Evolutionary conservation across 2,888 invertebrate species (phyloP).

Genomic region (Ecdyonurus torrentis): DNA sequence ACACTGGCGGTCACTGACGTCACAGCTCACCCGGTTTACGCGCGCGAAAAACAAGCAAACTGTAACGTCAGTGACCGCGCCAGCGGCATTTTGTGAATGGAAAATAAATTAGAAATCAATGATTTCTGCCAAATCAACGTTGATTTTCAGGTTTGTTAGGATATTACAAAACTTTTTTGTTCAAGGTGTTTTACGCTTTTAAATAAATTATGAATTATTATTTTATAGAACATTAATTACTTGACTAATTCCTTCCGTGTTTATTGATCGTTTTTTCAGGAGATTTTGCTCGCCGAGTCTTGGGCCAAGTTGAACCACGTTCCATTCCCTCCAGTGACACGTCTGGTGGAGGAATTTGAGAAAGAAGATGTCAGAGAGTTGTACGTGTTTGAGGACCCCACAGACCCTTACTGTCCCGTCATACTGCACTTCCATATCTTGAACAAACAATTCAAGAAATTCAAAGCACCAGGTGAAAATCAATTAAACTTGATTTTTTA

Average conservation of each 20-base stretch:
- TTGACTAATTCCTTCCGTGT: background rate
- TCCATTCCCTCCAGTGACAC: constrained; percentile 27
- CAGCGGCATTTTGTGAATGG: too few relatives aligned
- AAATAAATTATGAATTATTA: background rate
- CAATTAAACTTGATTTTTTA: too few relatives aligned
- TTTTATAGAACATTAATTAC: background rate
- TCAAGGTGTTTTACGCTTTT: too few relatives aligned
- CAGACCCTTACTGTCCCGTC: constrained; percentile 25
- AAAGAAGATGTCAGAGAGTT: constrained; percentile 25
- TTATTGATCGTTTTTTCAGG: constrained; percentile 17
- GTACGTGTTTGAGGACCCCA: constrained; percentile 27
- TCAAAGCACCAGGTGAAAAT: constrained; percentile 24
- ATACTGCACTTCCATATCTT: constrained; percentile 28
- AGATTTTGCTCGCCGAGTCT: constrained; percentile 26
- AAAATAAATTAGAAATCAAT: too few relatives aligned
- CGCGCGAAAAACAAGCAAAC: too few relatives aligned
- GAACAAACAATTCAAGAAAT: constrained; percentile 25
- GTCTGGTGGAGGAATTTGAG: constrained; percentile 20
- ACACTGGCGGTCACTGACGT: too few relatives aligned
- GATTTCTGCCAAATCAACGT: too few relatives aligned
- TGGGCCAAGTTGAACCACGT: constrained; percentile 28
- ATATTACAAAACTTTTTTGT: too few relatives aligned
- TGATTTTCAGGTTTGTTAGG: too few relatives aligned
- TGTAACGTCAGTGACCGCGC: too few relatives aligned
- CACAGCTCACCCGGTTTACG: too few relatives aligned